Base-by-base conservation (phyloP, 2,113 vertebrate species). In the Vidua macroura region DNA sequence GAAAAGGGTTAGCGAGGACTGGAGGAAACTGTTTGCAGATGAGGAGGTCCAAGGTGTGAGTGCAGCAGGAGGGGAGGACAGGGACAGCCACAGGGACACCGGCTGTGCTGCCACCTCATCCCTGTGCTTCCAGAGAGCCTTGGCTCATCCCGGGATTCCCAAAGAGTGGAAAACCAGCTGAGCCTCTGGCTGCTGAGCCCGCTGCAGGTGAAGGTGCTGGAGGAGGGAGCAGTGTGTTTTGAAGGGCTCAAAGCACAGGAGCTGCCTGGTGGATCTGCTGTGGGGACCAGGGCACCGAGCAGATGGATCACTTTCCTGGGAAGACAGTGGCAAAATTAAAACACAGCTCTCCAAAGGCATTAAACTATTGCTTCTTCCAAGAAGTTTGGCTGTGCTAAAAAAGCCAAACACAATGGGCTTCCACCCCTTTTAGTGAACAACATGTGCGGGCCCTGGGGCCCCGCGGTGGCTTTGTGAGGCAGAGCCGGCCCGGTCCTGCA, bases 51-150 rank as follows among this genome's bases (percentile, higher is more conserved):
- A 6, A 20, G 73, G 16, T 7, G 19, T 24, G 72, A 15, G 6
- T 10, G 56, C 21, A 22, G 70, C 27, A 67, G n/a, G 18, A 43
- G n/a, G 30, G 35, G 23, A 56, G 69, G 59, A 19, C 0, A 0
- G 37, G 63, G 37, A 25, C 37, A 39, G 37, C 20, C 0, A 1
- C 31, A 21, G 81, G 28, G 81, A 23, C 22, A 0, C 0, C 0
- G 22, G 1, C 22, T 20, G 67, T 10, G 2, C 48, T 5, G 9
- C 84, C 46, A 2, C 3, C 59, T 20, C 21, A 1, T 0, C 6
- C 30, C 25, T 17, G 25, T 23, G 33, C 31, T 52, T 6, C 66
- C 9, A 4, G 13, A 22, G 51, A 49, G 77, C 74, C 44, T 25
- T 17, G 31, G n/a, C 23, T 33, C 31, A 7, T 6, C 1, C 1